Evolutionary conservation across 2,113 vertebrate species (phyloP).

Genomic region (Malurus alboscapulatus): DNA sequence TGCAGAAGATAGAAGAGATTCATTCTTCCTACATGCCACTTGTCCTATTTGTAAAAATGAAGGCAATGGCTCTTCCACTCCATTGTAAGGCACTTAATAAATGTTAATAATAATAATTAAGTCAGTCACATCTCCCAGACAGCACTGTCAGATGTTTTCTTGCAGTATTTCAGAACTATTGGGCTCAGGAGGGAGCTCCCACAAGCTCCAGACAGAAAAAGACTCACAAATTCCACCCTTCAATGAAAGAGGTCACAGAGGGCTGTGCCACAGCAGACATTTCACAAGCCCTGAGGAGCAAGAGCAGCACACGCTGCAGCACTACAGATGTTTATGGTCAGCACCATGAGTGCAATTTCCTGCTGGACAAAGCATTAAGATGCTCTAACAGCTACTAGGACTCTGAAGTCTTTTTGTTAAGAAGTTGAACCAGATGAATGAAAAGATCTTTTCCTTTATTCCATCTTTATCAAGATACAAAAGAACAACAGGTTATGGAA

Average conservation of each 20-base stretch:
- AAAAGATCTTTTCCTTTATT: not conserved
- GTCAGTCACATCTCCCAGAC: not conserved
- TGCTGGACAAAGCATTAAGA: slow-evolving; percentile 11
- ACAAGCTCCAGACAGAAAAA: not conserved
- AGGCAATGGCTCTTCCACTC: not conserved
- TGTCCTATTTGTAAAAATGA: slow-evolving; percentile 9
- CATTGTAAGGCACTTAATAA: slow-evolving; percentile 27
- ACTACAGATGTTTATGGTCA: not conserved
- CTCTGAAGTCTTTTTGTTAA: slow-evolving; percentile 6
- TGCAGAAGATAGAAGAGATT: slow-evolving; percentile 21
- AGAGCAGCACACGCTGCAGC: not conserved
- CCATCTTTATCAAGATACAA: not conserved
- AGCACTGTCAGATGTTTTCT: not conserved
- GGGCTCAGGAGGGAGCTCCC: not conserved
- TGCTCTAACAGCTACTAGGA: not conserved
- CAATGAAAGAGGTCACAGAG: slow-evolving; percentile 48
- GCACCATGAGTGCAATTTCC: not conserved
- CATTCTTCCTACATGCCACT: not conserved
- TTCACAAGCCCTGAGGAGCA: not conserved
- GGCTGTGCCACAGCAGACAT: slow-evolving; percentile 5
- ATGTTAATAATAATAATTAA: slow-evolving; percentile 13
- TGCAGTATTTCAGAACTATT: not conserved
- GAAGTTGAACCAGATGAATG: slow-evolving; percentile 34
- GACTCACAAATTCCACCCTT: not conserved
- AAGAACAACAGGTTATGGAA: not conserved